Evolutionary conservation across 2,888 invertebrate genomes (phyloP).

Genomic region (Meghimatium bilineatum): DNA sequence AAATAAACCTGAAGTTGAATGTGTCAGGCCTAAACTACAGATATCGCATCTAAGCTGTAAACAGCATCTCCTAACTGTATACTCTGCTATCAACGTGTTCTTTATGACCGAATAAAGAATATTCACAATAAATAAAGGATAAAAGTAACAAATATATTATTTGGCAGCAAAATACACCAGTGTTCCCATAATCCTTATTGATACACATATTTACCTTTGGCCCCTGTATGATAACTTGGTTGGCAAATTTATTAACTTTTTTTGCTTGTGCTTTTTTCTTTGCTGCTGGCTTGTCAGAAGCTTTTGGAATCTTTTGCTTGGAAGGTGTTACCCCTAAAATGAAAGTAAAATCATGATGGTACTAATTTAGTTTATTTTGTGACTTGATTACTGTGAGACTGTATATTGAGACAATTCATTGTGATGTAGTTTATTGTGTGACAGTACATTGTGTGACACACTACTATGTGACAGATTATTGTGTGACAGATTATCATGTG

Average conservation of each 20-base stretch:
- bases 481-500: too few species aligned
- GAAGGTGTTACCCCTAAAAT: background rate
- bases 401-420: background rate
- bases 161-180: background rate
- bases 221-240: constrained; percentile 25
- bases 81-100: too few species aligned
- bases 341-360: background rate
- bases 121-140: background rate
- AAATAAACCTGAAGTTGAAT: too few species aligned
- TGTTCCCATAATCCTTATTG: background rate
- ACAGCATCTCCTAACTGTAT: too few species aligned
- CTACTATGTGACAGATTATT: too few species aligned
- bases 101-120: background rate
- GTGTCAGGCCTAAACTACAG: too few species aligned
- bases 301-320: background rate
- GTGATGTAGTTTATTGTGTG: background rate
- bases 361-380: too few species aligned
- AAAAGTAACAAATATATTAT: background rate
- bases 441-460: background rate
- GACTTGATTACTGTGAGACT: too few species aligned
- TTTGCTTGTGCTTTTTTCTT: constrained; percentile 29
- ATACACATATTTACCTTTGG: constrained; percentile 19
- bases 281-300: background rate
- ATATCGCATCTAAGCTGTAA: too few species aligned
- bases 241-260: constrained; percentile 22